phyloP scores from a whole-genome alignment of 2,113 vertebrate species.

The Prionailurus viverrinus region DNA sequence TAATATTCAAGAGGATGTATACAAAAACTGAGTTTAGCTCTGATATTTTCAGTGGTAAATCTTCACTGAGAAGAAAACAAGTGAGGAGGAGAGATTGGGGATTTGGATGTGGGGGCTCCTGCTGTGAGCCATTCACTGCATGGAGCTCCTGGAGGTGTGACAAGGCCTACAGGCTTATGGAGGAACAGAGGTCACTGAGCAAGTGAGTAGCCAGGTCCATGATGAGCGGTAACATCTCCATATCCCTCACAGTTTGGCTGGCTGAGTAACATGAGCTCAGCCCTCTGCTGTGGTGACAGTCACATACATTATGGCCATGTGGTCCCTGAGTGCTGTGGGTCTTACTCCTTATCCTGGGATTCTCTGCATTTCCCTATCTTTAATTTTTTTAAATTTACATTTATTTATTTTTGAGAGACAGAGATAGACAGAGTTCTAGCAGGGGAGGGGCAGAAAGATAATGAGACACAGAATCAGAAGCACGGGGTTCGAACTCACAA shows the following conservation, averaged over 20 bases:
- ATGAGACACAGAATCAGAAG: too few species aligned
- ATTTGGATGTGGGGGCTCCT: neutral
- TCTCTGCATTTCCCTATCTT: rapidly evolving
- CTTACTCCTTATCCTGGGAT: neutral
- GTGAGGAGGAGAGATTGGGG: neutral
- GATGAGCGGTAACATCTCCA: rapidly evolving
- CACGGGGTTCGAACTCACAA: too few species aligned
- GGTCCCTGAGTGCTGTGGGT: neutral
- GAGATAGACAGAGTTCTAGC: too few species aligned
- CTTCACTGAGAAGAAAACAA: neutral
- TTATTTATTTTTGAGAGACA: too few species aligned
- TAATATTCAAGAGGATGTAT: neutral
- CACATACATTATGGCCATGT: too few species aligned
- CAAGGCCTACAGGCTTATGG: rapidly evolving
- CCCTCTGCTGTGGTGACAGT: neutral
- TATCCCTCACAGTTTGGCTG: neutral
- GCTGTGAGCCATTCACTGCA: too few species aligned
- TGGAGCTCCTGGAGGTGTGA: rapidly evolving
- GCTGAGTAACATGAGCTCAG: neutral
- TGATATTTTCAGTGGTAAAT: neutral
- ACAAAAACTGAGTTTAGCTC: neutral
- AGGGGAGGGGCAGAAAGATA: too few species aligned
- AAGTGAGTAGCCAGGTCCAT: neutral
- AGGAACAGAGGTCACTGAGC: neutral
- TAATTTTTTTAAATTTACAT: too few species aligned